Percentiles rank a stretch among this genome's conserved stretches.
These are phyloP conservation scores for Synanceia verrucosa DNA, from an alignment of 2,797 vertebrate species.

Conservation along the genomic window DNA sequence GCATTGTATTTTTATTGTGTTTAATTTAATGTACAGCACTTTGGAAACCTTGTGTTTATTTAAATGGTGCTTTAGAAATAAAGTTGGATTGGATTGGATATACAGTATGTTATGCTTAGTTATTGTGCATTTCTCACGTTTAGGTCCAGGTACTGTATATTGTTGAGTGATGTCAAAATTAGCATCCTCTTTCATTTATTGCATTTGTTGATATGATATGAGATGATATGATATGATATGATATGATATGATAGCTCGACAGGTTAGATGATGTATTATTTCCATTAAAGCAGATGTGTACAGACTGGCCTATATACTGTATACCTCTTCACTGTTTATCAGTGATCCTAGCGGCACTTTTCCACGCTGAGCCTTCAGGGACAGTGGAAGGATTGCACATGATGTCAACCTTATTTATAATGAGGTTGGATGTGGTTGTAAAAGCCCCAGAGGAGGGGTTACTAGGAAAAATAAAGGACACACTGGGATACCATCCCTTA, in stretches of 20 bases:
- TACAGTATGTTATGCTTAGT: no score
- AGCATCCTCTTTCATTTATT: background rate
- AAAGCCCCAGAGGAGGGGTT: constrained; percentile 37
- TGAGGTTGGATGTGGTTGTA: constrained; percentile 46
- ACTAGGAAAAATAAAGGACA: constrained; percentile 18
- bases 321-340: constrained; percentile 3
- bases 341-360: constrained; percentile 24
- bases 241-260: background rate
- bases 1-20: no score
- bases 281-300: background rate
- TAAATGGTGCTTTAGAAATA: no score
- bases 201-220: no score
- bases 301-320: background rate
- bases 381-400: constrained; percentile 21
- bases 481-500: constrained; percentile 38
- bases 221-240: background rate
- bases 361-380: constrained; percentile 35
- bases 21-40: no score
- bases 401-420: constrained; percentile 64
- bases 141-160: background rate
- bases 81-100: no score
- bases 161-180: background rate
- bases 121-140: background rate
- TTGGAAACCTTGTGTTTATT: no score
- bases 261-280: background rate